phyloP scores from a whole-genome alignment of 2,113 vertebrate species.

The Eudyptes chrysolophus region DNA sequence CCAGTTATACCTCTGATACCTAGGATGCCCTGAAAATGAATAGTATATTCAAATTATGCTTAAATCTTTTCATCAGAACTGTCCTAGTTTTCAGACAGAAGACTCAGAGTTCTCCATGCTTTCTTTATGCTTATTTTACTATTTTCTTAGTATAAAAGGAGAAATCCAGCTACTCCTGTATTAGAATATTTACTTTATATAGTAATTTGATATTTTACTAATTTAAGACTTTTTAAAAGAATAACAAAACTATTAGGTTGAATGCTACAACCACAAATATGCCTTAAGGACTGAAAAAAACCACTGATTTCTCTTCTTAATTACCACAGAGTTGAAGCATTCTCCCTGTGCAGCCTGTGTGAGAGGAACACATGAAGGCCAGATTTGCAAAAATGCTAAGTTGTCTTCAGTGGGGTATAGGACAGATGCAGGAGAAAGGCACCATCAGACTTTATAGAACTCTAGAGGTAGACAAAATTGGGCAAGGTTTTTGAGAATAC shows the following conservation, averaged over 20 bases:
- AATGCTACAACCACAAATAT: neutral
- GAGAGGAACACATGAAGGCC: neutral
- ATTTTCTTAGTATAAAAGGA: neutral
- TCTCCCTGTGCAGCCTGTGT: neutral
- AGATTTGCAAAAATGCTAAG: neutral
- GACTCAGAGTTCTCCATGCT: neutral
- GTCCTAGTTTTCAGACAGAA: neutral
- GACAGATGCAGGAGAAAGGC: neutral
- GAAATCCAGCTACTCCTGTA: neutral
- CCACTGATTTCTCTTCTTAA: neutral
- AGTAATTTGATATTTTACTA: neutral
- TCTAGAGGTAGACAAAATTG: neutral
- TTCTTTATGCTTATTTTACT: neutral
- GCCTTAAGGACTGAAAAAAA: neutral
- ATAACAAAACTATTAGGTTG: neutral
- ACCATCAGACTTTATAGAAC: neutral
- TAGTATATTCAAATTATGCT: neutral
- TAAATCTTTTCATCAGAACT: neutral
- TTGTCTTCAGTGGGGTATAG: neutral
- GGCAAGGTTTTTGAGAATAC: neutral
- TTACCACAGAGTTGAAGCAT: neutral
- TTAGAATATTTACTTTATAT: neutral
- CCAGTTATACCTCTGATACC: slow-evolving; percentile 90
- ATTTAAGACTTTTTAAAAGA: neutral
- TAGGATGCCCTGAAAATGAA: slow-evolving; percentile 83